phyloP scores from a whole-genome alignment of 1,140 invertebrate genomes.

The Drosophila elegans region DNA sequence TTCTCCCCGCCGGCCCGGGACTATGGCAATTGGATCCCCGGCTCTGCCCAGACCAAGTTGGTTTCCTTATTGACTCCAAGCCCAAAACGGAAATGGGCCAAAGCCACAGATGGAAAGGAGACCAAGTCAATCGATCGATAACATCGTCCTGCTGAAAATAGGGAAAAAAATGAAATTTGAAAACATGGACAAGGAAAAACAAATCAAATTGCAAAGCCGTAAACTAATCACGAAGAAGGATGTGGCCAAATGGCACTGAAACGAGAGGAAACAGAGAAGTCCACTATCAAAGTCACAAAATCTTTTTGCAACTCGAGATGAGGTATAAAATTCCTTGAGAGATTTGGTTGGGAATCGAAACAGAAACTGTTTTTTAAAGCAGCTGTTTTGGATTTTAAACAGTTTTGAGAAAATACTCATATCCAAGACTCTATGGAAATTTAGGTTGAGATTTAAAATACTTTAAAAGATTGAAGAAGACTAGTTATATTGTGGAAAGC shows the following conservation, averaged over 20 bases:
- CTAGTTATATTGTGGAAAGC: too few species aligned
- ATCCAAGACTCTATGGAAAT: not conserved
- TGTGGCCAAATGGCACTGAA: slow-evolving; percentile 54
- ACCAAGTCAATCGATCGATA: slow-evolving; percentile 66
- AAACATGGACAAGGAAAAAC: slow-evolving; percentile 9
- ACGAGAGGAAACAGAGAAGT: slow-evolving; percentile 47
- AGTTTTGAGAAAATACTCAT: too few species aligned
- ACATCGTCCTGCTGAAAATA: slow-evolving; percentile 28
- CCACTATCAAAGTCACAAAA: slow-evolving; percentile 31
- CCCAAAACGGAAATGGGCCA: slow-evolving; percentile 64
- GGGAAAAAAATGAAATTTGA: slow-evolving; percentile 1
- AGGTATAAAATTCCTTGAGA: not conserved
- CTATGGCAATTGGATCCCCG: slow-evolving; percentile 34
- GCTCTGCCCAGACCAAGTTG: slow-evolving; percentile 38
- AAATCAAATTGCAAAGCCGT: slow-evolving; percentile 48
- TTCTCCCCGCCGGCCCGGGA: slow-evolving; percentile 31
- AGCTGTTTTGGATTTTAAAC: slow-evolving; percentile 5
- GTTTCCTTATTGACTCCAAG: slow-evolving; percentile 63
- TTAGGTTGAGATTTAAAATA: too few species aligned
- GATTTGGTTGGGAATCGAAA: not conserved
- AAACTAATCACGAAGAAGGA: slow-evolving; percentile 74
- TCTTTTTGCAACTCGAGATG: slow-evolving; percentile 38
- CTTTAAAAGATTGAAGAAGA: too few species aligned
- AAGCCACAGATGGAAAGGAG: slow-evolving; percentile 40
- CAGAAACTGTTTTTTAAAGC: not conserved